Percentiles rank a stretch among this genome's conserved stretches.
phyloP scores from a whole-genome alignment of 1,140 invertebrate species.

The Diprion similis region DNA sequence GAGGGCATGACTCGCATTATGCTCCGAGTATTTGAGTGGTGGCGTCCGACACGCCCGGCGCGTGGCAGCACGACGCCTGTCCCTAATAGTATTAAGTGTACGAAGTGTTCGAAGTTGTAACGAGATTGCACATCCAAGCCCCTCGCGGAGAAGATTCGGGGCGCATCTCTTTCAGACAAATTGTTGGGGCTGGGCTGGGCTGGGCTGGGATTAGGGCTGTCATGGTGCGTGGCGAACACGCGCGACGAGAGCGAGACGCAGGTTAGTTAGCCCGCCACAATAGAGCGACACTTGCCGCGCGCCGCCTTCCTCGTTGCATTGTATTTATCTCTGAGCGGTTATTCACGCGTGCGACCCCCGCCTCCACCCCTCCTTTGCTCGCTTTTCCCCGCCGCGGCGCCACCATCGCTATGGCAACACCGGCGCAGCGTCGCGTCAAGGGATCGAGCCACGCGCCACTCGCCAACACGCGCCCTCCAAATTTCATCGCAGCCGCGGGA shows the following conservation, averaged over 20 bases:
- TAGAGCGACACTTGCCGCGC: slow-evolving; percentile 26
- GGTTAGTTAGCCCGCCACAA: slow-evolving; percentile 17
- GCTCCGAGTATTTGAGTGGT: slow-evolving; percentile 25
- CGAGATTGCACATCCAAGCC: background rate
- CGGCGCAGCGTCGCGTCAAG: slow-evolving; percentile 17
- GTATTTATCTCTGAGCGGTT: slow-evolving; percentile 57
- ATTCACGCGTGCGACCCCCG: slow-evolving; percentile 39
- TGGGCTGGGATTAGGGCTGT: slow-evolving; percentile 45
- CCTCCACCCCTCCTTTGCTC: background rate
- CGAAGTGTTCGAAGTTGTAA: slow-evolving; percentile 21
- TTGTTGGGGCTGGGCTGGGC: slow-evolving; percentile 59
- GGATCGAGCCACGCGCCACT: background rate
- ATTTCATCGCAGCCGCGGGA: background rate
- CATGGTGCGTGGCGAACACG: slow-evolving; percentile 28
- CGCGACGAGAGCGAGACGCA: background rate
- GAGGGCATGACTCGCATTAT: slow-evolving; percentile 15
- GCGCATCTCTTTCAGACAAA: slow-evolving; percentile 52
- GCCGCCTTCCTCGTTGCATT: slow-evolving; percentile 53
- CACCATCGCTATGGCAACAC: slow-evolving; percentile 53
- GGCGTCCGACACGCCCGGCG: slow-evolving; percentile 19
- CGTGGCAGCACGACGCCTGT: slow-evolving; percentile 37
- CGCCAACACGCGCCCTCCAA: background rate
- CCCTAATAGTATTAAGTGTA: slow-evolving; percentile 34
- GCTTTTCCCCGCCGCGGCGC: slow-evolving; percentile 5
- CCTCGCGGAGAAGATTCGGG: slow-evolving; percentile 31